Percentiles rank a stretch among this genome's conserved stretches.
These are phyloP conservation scores for Ypsolopha sequella DNA, from an alignment of 2,888 invertebrate species.

Conservation along the genomic window DNA sequence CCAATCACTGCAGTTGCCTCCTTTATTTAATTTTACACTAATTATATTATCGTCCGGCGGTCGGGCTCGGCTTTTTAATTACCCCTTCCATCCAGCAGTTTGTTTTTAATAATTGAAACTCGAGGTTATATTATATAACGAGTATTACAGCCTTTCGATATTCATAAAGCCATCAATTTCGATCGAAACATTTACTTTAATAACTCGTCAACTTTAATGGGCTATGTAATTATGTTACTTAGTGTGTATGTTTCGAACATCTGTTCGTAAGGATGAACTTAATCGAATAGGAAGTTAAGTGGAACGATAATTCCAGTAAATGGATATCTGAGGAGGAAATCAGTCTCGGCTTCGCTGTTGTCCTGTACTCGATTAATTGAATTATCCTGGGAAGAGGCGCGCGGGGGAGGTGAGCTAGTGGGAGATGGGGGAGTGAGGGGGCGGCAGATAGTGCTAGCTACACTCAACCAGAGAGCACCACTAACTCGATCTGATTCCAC, in stretches of 20 bases:
- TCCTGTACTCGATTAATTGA: constrained; percentile 58
- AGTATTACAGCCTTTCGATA: constrained; percentile 2
- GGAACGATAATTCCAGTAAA: constrained; percentile 54
- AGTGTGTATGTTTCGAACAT: constrained; percentile 17
- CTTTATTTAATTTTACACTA: constrained; percentile 4
- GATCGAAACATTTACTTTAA: constrained; percentile 3
- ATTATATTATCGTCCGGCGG: constrained; percentile 3
- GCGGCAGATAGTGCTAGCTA: constrained; percentile 31
- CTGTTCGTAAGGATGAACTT: constrained; percentile 28
- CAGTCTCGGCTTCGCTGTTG: constrained; percentile 45
- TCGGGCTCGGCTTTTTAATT: not conserved
- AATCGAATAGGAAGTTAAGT: constrained; percentile 50
- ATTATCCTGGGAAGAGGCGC: constrained; percentile 32
- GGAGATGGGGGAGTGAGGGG: not conserved
- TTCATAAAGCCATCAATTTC: constrained; percentile 6
- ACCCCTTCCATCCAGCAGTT: constrained; percentile 1
- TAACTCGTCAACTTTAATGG: constrained; percentile 2
- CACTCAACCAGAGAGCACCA: constrained; percentile 44
- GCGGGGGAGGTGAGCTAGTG: too few species aligned
- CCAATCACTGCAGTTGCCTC: constrained; percentile 7
- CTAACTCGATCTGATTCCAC: constrained; percentile 64
- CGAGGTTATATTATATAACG: not conserved
- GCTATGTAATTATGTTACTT: constrained; percentile 9
- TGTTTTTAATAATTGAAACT: constrained; percentile 4
- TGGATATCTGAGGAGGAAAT: constrained; percentile 60